Base-by-base conservation (phyloP, 2,797 vertebrate genomes). In the Hydrophis major region DNA sequence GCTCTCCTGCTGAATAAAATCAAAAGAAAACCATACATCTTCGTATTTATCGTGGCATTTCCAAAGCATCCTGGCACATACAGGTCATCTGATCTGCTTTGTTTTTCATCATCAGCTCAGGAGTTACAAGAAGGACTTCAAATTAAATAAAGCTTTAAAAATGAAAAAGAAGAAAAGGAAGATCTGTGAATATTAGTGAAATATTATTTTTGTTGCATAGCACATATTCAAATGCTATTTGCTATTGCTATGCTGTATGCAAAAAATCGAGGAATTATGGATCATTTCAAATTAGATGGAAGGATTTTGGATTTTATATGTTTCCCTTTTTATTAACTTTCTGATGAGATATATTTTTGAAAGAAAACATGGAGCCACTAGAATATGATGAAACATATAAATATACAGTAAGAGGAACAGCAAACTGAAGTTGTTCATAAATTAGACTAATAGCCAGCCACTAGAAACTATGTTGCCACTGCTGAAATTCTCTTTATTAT, bases 11-110 rank as follows among this genome's bases (percentile, higher is more conserved):
- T 55, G 83, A 50, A 92, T 56, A 18, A 8, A 94, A 60, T 61
- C 27, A 28, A 5, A 28, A 89, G 69, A 18, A 56, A 90, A 92
- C 2, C 1, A 7, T 57, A 37, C 47, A 57, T 50, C 10, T 22
- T 92, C 91, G 16, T 42, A 69, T 14, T 88, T 88, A 59, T 53
- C 55, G 14, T 42, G 22, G 78, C 74, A 60, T 86, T 93, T 95
- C 86, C 42, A 88, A 87, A 93, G 92, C 89, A 92, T 74, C 56
- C 61, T 94, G 93, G 90, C 86, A 94, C 57, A 93, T 92, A 95
- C 86, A 78, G 69, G 87, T 93, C 28, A 90, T 28, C 87, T 87
- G 89, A 69, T 92, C 2, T 18, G 14, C 14, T 90, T 27, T 74
- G 87, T 8, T 12, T 93, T 94, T 88, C 87, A 14, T 61, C 83